Evolutionary conservation across 2,797 vertebrate genomes (phyloP), one percentile per base, ranked within the genome.

Genomic region (Bovichtus diacanthus): DNA sequence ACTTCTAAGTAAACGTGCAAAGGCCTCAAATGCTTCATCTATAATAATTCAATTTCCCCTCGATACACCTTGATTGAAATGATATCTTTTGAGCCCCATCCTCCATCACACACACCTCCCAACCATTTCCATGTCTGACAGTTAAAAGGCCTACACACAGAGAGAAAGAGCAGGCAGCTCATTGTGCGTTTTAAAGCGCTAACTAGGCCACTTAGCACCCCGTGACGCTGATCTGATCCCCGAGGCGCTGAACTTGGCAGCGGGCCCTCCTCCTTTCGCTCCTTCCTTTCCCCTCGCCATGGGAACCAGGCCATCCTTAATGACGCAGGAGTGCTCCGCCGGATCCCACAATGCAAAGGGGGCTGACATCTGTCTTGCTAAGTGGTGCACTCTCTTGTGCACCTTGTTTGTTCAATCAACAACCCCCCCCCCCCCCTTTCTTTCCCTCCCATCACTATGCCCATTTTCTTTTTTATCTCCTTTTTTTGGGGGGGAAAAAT

Each of bases 201-300:
- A 95, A 96, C 93, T 92, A 94, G 94, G 92, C 93, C 93, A 93
- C 92, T 94, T 95, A 95, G 93, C 93, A 87, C 89, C 92, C 92
- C 79, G 85, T 93, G 88, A 93, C 89, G 94, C 88, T 90, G 91
- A 92, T 91, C 91, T 91, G 90, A 94, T 94, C 93, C 94, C 92
- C 44, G 82, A 94, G 92, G 93, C 92, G 75, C 90, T 82, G 88
- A 88, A 91, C 87, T 93, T 95, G 94, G 94, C 94, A 94, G 84
- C 43, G 46, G 83, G 93, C 92, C 88, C 90, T 87, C 75, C 84
- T 93, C 84, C 88, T 92, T 86, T 90, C 85, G 86, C 87, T 91
- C 88, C 87, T 90, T 92, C 88, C 90, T 87, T 88, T 91, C 84
- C 90, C 86, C 87, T 93, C 92, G 84, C 88, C 92, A 93, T 94